These are phyloP conservation scores for Drosophila phalerata DNA, from an alignment of 2,888 invertebrate genomes.

Conservation along the genomic window DNA sequence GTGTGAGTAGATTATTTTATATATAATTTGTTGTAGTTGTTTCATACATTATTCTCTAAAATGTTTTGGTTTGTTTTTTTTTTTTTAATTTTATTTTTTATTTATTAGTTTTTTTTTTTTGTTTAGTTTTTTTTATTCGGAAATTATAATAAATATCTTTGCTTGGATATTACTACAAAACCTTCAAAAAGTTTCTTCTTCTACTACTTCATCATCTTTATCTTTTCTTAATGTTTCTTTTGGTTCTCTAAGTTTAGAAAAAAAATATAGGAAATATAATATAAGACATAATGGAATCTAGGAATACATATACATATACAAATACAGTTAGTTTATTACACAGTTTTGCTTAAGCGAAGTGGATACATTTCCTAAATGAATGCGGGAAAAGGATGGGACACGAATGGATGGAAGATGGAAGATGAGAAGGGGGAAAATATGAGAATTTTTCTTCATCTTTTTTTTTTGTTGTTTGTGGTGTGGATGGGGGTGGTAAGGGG, in stretches of 20 bases:
- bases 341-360: conserved; percentile 30
- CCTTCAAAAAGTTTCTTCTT: conserved; percentile 5
- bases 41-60: conserved; percentile 64
- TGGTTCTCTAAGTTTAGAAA: conserved; percentile 26
- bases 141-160: conserved; percentile 33
- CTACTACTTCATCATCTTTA: background rate
- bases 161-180: conserved; percentile 35
- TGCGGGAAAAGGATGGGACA: background rate
- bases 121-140: conserved; percentile 7
- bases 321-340: conserved; percentile 35
- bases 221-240: conserved; percentile 1
- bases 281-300: conserved; percentile 31
- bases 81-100: conserved; percentile 5
- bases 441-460: background rate
- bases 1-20: conserved; percentile 27
- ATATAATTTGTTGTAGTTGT: conserved; percentile 39
- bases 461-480: background rate
- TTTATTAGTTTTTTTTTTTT: conserved; percentile 1
- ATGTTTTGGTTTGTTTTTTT: conserved; percentile 24
- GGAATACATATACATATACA: conserved; percentile 54
- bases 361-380: conserved; percentile 27
- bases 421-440: background rate
- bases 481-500: background rate
- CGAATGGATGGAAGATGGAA: background rate
- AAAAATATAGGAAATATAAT: conserved; percentile 22